A percentile compares a stretch with the other conserved stretches of the same genome.
These are phyloP conservation scores for Manis pentadactyla DNA, from an alignment of 2,797 vertebrate genomes.

Conservation along the genomic window DNA sequence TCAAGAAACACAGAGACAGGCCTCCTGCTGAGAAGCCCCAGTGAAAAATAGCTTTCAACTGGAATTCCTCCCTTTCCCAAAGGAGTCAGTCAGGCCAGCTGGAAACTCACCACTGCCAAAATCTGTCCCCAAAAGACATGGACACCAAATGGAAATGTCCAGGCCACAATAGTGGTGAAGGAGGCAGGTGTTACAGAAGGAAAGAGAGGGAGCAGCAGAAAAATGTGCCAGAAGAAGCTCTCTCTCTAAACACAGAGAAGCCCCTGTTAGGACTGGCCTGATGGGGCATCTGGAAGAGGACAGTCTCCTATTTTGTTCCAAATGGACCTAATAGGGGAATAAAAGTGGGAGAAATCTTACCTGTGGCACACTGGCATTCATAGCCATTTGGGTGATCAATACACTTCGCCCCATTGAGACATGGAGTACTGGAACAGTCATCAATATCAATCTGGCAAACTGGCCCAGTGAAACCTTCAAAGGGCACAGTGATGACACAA, in stretches of 20 bases:
- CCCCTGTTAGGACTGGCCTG: background rate
- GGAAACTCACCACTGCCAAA: conserved; percentile 16
- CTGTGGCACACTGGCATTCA: conserved; percentile 94
- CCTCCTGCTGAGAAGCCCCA: conserved; percentile 12
- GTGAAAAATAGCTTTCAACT: conserved; percentile 30
- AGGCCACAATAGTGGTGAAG: background rate
- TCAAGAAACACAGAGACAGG: conserved; percentile 24
- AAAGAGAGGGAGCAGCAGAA: background rate
- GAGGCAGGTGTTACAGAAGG: background rate
- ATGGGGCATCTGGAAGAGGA: background rate
- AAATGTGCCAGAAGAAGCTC: background rate
- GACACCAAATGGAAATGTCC: background rate
- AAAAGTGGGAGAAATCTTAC: conserved; percentile 80
- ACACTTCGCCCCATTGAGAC: conserved; percentile 95
- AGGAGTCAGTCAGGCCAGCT: background rate
- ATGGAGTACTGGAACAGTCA: conserved; percentile 94
- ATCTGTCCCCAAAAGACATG: conserved; percentile 17
- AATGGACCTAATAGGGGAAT: accelerated
- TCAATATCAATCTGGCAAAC: conserved; percentile 94
- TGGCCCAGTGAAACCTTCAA: conserved; percentile 92
- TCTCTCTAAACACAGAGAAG: background rate
- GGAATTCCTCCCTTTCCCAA: conserved; percentile 39
- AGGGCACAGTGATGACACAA: background rate
- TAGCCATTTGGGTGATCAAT: conserved; percentile 94
- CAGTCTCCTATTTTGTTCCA: background rate